Conservation (phyloP, 2,797 vertebrate genomes). For the Allochrocebus solatus region DNA sequence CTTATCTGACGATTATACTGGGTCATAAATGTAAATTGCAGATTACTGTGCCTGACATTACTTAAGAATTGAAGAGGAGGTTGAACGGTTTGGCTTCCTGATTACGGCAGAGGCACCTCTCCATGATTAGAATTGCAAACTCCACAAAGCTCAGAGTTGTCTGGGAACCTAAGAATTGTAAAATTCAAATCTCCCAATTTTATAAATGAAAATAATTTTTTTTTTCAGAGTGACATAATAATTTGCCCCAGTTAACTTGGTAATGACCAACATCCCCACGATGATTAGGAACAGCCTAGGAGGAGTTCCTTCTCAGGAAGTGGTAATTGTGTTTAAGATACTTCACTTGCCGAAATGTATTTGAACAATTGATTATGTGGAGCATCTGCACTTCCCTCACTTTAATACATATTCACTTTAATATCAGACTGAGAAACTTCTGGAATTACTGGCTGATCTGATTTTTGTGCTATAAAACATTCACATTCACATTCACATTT, state of each 20-base stretch:
- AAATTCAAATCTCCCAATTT: background rate
- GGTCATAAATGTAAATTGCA: background rate
- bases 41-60: no score
- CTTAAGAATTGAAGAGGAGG: background rate
- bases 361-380: background rate
- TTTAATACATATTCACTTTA: background rate
- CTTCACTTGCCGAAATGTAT: background rate
- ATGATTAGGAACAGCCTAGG: background rate
- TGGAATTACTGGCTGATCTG: background rate
- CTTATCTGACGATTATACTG: background rate
- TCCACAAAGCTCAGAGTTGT: background rate
- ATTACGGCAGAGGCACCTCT: background rate
- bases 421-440: background rate
- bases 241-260: background rate
- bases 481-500: background rate
- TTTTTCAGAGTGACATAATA: background rate
- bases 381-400: background rate
- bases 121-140: background rate
- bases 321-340: background rate
- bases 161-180: background rate
- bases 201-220: background rate
- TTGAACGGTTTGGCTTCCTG: background rate
- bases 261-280: background rate
- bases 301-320: no score
- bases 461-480: background rate